A percentile compares a stretch with the other conserved stretches of the same genome.
Conservation (phyloP, 2,797 vertebrate species). For the Microcaecilia unicolor region DNA sequence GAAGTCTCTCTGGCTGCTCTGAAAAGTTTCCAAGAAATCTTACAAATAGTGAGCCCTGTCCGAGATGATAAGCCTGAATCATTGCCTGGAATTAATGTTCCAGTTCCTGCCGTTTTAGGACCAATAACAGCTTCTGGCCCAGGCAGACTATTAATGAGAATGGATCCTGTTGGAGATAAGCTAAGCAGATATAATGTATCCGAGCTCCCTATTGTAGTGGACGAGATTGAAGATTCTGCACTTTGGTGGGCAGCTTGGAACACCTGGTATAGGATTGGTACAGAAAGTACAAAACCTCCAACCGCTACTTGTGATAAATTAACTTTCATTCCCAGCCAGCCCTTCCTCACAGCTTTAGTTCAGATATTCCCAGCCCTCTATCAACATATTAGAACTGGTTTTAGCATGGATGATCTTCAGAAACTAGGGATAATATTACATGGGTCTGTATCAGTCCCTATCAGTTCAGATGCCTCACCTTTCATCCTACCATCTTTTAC, state of each 20-base stretch:
- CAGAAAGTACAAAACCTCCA: constrained; percentile 88
- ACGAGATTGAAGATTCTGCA: constrained; percentile 84
- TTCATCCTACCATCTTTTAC: constrained; percentile 97
- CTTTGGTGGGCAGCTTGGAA: constrained; percentile 98
- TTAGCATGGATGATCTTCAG: constrained; percentile 92
- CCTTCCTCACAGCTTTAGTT: constrained; percentile 92
- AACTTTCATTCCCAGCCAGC: constrained; percentile 93
- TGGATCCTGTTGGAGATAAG: constrained; percentile 86
- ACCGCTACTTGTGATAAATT: constrained; percentile 73
- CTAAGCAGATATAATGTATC: constrained; percentile 70
- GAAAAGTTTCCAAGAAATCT: constrained; percentile 97
- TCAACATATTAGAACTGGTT: constrained; percentile 90
- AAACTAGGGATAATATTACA: constrained; percentile 91
- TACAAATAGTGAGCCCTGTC: constrained; percentile 86
- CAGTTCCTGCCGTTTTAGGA: constrained; percentile 78
- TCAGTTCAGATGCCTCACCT: constrained; percentile 95
- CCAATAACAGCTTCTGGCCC: constrained; percentile 71
- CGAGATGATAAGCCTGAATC: constrained; percentile 85
- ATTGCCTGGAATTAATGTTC: constrained; percentile 76
- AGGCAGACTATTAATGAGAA: constrained; percentile 77
- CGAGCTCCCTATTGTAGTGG: constrained; percentile 60
- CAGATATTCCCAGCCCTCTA: constrained; percentile 97
- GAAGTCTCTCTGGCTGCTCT: constrained; percentile 96
- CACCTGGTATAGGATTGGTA: constrained; percentile 92
- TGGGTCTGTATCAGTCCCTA: constrained; percentile 90